Percentiles rank a stretch among this genome's conserved stretches.
Evolutionary conservation across 2,113 vertebrate species (phyloP).

Genomic region (Apaloderma vittatum): DNA sequence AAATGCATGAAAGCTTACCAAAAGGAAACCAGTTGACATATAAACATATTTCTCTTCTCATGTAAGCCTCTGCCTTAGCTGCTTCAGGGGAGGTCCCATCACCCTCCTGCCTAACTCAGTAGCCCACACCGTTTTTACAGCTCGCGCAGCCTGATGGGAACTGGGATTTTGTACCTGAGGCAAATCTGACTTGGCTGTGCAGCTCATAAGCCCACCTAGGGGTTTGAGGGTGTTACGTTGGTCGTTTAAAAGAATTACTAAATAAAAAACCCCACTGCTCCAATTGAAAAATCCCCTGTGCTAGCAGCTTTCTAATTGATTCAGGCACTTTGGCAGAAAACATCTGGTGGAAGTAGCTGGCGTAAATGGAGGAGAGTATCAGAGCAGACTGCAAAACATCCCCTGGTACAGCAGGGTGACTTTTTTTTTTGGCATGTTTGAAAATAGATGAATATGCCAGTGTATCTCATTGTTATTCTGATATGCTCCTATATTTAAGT

Average conservation of each 20-base stretch:
- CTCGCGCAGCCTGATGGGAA: neutral
- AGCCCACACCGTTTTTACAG: neutral
- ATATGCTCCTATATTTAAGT: neutral
- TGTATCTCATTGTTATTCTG: neutral
- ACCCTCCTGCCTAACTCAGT: neutral
- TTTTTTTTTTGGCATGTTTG: neutral
- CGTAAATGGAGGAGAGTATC: neutral
- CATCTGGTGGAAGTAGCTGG: neutral
- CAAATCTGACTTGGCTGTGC: neutral
- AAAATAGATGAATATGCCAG: neutral
- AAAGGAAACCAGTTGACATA: neutral
- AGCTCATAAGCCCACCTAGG: fast-evolving
- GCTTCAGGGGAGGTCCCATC: neutral
- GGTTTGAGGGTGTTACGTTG: neutral
- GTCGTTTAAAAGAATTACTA: neutral
- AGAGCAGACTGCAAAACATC: neutral
- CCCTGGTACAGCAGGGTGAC: neutral
- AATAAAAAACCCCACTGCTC: neutral
- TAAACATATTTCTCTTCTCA: neutral
- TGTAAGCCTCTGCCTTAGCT: neutral
- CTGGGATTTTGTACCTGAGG: neutral
- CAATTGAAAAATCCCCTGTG: neutral
- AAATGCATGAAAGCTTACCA: neutral
- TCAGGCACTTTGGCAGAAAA: neutral
- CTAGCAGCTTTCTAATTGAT: neutral